Evolutionary conservation across 30 jellyfish, hydroid and myxozoan species (phyloP), one percentile per base, ranked within the genome.

Genomic region (Aurelia aurita): DNA sequence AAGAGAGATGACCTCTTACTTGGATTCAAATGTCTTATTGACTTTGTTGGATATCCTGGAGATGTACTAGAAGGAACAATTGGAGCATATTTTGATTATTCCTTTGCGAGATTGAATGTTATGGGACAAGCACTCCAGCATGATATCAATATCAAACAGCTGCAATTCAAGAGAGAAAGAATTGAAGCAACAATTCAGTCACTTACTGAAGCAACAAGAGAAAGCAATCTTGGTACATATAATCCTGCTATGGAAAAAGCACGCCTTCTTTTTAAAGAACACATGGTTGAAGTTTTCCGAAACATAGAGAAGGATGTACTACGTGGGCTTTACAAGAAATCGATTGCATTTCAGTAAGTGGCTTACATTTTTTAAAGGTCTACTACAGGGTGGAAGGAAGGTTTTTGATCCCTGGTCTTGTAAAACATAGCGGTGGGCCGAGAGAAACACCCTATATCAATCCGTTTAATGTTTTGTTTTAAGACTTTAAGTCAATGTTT

Each of bases 1-100:
- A 63, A 63, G 29, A 63, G 75, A 63, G 75, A 63, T 29, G 75
- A 63, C 23, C 29, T 63, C 19, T 14, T 63, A 16, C 75, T 63
- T 63, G 75, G 75, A 63, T 63, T 63, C 75, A 63, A 63, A n/a
- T 63, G 75, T 11, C 75, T 63, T 23, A 63, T 63, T 29, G 75
- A 63, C 0, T 63, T 63, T 63, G 75, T 63, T 63, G 75, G 75
- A 63, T 63, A 63, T 63, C 75, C 75, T 63, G 75, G 75, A 22
- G 75, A 63, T 22, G 75, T 63, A 18, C 22, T 63, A 11, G 75
- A 63, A 63, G 75, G 75, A 63, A 63, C 75, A 23, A 63, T 63
- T 29, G 75, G 75, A 22, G 75, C 75, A 19, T 63, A 63, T 63
- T 63, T 63, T 29, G 75, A 63, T 14, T 63, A 63, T 63, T 63